These are phyloP conservation scores for Drosophila mulleri DNA, from an alignment of 2,888 invertebrate genomes.

Conservation along the genomic window DNA sequence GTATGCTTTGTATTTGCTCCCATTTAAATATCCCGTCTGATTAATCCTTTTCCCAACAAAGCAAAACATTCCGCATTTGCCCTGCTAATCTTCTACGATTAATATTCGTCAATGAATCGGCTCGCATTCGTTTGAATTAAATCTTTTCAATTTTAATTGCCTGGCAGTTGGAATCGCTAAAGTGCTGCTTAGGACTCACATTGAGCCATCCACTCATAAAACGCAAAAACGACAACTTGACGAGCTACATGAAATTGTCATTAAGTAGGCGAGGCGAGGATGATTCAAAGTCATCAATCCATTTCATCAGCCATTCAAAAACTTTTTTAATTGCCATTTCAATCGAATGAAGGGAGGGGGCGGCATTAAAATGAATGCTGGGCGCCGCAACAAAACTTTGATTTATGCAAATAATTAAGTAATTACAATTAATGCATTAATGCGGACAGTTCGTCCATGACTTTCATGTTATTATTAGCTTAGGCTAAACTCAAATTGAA, in stretches of 20 bases:
- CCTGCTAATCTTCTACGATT: constrained; percentile 50
- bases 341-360: constrained; percentile 29
- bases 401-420: constrained; percentile 78
- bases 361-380: constrained; percentile 48
- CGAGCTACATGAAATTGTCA: constrained; percentile 72
- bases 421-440: constrained; percentile 73
- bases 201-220: constrained; percentile 52
- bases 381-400: constrained; percentile 49
- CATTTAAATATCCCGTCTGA: background rate
- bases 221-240: constrained; percentile 59
- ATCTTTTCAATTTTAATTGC: constrained; percentile 61
- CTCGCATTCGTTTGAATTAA: constrained; percentile 58
- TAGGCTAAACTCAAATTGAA: constrained; percentile 50
- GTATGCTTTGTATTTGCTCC: too few relatives aligned
- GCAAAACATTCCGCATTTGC: constrained; percentile 1
- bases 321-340: constrained; percentile 56
- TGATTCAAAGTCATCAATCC: constrained; percentile 7
- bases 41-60: background rate
- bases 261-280: constrained; percentile 47
- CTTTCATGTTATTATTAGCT: constrained; percentile 68
- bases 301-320: constrained; percentile 27
- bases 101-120: constrained; percentile 46
- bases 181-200: constrained; percentile 15
- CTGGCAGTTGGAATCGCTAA: constrained; percentile 63
- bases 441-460: constrained; percentile 40